A percentile compares a stretch with the other conserved stretches of the same genome.
These are phyloP conservation scores for Odontomachus brunneus DNA, from an alignment of 1,140 invertebrate species.

Conservation along the genomic window DNA sequence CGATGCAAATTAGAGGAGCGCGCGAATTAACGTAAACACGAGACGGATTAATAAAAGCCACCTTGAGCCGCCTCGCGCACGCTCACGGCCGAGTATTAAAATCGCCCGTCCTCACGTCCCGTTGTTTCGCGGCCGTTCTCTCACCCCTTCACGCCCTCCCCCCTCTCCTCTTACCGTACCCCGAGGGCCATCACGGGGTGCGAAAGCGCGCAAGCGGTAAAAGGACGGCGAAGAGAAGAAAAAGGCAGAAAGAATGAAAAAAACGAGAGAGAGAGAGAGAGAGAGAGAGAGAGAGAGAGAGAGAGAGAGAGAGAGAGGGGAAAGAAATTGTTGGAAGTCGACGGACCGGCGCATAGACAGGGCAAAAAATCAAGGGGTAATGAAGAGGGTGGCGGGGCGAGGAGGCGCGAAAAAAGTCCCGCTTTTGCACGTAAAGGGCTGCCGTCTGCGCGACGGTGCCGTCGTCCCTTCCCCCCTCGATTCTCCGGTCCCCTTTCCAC, in stretches of 20 bases:
- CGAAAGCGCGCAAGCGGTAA: slow-evolving; percentile 22
- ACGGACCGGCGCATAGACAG: not conserved
- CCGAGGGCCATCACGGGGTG: not conserved
- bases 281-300: not conserved
- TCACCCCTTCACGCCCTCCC: not conserved
- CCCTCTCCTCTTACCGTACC: no score
- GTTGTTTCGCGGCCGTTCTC: slow-evolving; percentile 34
- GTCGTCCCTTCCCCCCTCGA: slow-evolving; percentile 16
- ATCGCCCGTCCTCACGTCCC: slow-evolving; percentile 13
- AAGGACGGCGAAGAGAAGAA: not conserved
- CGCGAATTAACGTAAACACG: slow-evolving; percentile 46
- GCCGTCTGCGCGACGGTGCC: slow-evolving; percentile 58
- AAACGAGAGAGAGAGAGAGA: slow-evolving; percentile 17
- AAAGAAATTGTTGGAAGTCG: slow-evolving; percentile 37
- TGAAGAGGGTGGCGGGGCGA: slow-evolving; percentile 19
- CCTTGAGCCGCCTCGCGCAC: slow-evolving; percentile 14
- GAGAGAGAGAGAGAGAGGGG: slow-evolving; percentile 8
- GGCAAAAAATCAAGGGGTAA: slow-evolving; percentile 39
- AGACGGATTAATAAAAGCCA: slow-evolving; percentile 49
- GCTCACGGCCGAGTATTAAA: slow-evolving; percentile 35
- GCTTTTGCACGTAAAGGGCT: slow-evolving; percentile 68
- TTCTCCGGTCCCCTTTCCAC: slow-evolving; percentile 64
- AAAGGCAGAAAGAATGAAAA: slow-evolving; percentile 1
- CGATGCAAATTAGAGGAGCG: slow-evolving; percentile 30
- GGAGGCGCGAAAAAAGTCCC: slow-evolving; percentile 34